phyloP scores from a whole-genome alignment of 2,113 vertebrate species.

The Irena cyanogastra region DNA sequence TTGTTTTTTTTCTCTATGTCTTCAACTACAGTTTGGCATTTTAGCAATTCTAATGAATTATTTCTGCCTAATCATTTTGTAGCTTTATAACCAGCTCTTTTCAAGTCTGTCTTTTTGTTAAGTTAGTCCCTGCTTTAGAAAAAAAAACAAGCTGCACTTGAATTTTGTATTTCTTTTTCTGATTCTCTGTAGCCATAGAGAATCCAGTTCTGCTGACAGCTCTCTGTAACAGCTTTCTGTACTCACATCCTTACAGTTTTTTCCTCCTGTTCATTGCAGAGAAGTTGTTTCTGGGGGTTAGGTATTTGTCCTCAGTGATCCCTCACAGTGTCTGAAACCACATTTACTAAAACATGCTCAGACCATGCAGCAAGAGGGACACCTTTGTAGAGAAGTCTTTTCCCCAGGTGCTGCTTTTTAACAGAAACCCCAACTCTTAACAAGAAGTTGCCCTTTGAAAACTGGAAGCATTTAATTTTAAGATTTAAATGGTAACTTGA shows the following conservation, averaged over 20 bases:
- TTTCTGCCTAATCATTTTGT: neutral
- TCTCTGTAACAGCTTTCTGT: neutral
- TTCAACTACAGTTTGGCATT: neutral
- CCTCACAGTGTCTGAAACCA: neutral
- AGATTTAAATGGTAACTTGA: neutral
- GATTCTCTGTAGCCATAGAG: neutral
- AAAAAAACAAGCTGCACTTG: neutral
- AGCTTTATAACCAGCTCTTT: neutral
- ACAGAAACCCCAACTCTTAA: neutral
- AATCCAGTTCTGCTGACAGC: neutral
- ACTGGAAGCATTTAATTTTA: neutral
- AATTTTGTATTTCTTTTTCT: neutral
- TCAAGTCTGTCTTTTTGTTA: neutral
- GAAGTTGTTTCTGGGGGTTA: neutral
- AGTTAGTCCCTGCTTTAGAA: neutral
- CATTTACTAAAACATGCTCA: neutral
- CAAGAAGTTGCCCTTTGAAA: neutral
- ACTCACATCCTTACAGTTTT: neutral
- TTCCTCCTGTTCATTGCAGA: neutral
- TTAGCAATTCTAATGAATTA: neutral
- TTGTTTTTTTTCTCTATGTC: neutral
- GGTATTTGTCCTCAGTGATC: neutral
- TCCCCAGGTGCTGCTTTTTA: neutral
- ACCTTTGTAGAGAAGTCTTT: neutral
- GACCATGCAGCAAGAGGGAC: neutral